Conservation (phyloP, 2,888 invertebrate genomes). For the Caenorhabditis angaria region DNA sequence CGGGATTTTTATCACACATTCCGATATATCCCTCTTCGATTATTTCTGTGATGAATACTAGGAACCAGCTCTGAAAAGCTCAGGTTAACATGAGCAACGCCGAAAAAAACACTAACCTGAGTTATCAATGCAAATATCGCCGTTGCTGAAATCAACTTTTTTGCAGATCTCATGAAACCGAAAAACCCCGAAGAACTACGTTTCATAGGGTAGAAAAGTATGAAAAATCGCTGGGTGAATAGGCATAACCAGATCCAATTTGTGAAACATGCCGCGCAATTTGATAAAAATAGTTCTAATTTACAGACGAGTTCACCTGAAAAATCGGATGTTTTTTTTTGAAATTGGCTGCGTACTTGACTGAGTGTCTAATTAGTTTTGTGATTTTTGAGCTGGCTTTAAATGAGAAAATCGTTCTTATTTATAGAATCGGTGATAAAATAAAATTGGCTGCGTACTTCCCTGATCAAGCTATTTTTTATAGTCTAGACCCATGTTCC, state of each 20-base stretch:
- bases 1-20: conserved; percentile 45
- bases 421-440: no score
- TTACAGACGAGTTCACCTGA: conserved; percentile 63
- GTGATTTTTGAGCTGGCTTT: no score
- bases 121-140: conserved; percentile 55
- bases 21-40: conserved; percentile 39
- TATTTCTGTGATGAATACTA: conserved; percentile 44
- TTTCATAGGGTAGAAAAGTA: conserved; percentile 62
- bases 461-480: no score
- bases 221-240: conserved; percentile 61
- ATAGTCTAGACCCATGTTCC: no score
- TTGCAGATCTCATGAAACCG: conserved; percentile 50
- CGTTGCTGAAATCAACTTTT: conserved; percentile 52
- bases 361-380: not conserved
- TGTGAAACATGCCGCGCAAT: conserved; percentile 58
- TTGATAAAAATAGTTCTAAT: conserved; percentile 60
- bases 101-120: conserved; percentile 57
- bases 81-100: not conserved
- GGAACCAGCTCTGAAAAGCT: conserved; percentile 48
- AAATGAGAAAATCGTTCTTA: no score
- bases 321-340: not conserved
- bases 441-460: no score
- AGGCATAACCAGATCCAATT: conserved; percentile 65
- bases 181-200: conserved; percentile 47
- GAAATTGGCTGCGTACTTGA: not conserved